A percentile compares a stretch with the other conserved stretches of the same genome.
Conservation (phyloP, 2,113 vertebrate species). For the Toxotes chatareus region DNA sequence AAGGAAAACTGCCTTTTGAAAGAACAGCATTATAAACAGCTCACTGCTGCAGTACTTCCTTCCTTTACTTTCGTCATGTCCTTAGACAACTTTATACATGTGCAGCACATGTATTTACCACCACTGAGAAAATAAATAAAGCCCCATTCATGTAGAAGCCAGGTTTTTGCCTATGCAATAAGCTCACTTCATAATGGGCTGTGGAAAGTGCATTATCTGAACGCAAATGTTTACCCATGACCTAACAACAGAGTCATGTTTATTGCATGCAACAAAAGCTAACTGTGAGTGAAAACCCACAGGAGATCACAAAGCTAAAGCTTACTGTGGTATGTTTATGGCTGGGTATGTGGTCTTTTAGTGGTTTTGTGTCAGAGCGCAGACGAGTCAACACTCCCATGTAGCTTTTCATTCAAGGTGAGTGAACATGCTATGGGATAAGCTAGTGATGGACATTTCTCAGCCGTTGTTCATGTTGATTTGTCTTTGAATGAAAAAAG, state of each 20-base stretch:
- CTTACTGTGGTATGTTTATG: conserved; percentile 67
- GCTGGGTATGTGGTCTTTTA: conserved; percentile 60
- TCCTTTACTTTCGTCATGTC: neutral
- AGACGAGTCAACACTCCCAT: conserved; percentile 54
- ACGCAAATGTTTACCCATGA: conserved; percentile 70
- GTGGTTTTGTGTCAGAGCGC: conserved; percentile 58
- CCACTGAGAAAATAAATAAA: neutral
- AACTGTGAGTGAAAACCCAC: conserved; percentile 72
- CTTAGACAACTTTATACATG: neutral
- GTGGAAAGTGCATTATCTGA: conserved; percentile 61
- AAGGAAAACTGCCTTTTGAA: neutral
- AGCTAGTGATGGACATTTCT: conserved; percentile 11
- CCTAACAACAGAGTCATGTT: conserved; percentile 72
- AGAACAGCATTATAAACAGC: neutral
- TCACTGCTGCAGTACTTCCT: neutral
- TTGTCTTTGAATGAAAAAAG: neutral
- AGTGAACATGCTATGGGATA: conserved; percentile 32
- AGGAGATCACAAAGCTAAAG: conserved; percentile 65
- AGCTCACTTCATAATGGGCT: conserved; percentile 23
- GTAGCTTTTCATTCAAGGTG: conserved; percentile 56
- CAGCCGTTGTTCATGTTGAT: neutral
- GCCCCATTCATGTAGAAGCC: conserved; percentile 23
- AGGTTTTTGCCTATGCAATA: conserved; percentile 16
- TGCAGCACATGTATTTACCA: conserved; percentile 16
- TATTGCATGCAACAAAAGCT: conserved; percentile 71